A percentile compares a stretch with the other conserved stretches of the same genome.
phyloP scores from a whole-genome alignment of 1,140 invertebrate genomes.

The Brachionus angularis region DNA sequence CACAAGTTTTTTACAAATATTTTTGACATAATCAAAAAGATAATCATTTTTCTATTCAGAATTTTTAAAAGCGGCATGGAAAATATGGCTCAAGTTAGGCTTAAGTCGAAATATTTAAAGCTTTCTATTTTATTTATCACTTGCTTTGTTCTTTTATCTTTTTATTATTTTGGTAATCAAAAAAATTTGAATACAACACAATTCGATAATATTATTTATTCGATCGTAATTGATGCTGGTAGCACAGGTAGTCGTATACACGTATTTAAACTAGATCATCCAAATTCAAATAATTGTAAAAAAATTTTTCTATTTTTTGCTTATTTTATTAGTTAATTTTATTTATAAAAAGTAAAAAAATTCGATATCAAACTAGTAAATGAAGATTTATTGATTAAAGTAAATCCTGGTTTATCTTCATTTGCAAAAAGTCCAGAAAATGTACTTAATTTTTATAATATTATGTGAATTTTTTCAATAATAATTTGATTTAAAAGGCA shows the following conservation, averaged over 20 bases:
- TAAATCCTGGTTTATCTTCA: conserved; percentile 69
- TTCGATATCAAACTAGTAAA: conserved; percentile 38
- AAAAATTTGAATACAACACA: too few relatives aligned
- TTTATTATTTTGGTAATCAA: too few relatives aligned
- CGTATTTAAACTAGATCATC: conserved; percentile 61
- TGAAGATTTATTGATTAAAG: conserved; percentile 50
- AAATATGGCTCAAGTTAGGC: too few relatives aligned
- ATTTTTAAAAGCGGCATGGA: too few relatives aligned
- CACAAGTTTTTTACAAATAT: too few relatives aligned
- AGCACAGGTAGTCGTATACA: conserved; percentile 86
- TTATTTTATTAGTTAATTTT: background rate
- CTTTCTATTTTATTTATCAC: too few relatives aligned
- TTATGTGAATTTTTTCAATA: conserved; percentile 28
- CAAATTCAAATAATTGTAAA: background rate
- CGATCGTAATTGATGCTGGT: conserved; percentile 90
- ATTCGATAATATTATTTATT: conserved; percentile 64
- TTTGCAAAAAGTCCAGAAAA: conserved; percentile 73
- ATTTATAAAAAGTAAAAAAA: background rate
- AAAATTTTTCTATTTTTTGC: background rate
- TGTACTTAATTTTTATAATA: conserved; percentile 47
- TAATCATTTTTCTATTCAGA: too few relatives aligned
- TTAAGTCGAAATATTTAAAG: too few relatives aligned
- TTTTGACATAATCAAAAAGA: too few relatives aligned
- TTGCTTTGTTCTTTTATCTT: too few relatives aligned
- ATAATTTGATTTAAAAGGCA: conserved; percentile 58